Percentiles rank a stretch among this genome's conserved stretches.
Conservation (phyloP, 92 coral and sea anemone species). For the Blastomussa wellsi region DNA sequence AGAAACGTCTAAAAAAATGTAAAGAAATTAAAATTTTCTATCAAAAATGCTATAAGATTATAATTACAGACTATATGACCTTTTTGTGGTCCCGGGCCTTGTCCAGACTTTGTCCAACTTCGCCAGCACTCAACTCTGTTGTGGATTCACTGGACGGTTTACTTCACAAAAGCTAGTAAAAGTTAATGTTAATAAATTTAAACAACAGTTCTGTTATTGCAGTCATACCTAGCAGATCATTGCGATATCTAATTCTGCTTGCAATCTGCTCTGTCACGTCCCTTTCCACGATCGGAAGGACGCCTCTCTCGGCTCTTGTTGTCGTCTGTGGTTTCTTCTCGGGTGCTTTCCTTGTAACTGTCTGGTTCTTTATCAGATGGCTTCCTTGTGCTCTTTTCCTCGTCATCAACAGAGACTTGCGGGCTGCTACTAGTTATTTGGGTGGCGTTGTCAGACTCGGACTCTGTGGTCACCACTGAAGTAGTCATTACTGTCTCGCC, state of each 20-base stretch:
- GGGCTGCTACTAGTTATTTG: slow-evolving; percentile 8
- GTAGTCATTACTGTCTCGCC: slow-evolving; percentile 10
- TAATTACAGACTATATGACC: not conserved
- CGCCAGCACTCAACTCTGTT: slow-evolving; percentile 10
- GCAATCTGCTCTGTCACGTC: slow-evolving; percentile 21
- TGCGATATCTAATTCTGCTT: slow-evolving; percentile 1
- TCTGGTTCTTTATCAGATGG: not conserved
- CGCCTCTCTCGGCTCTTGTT: not conserved
- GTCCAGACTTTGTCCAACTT: not conserved
- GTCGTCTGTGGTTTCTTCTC: not conserved
- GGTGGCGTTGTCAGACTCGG: slow-evolving; percentile 2
- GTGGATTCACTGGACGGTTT: not conserved
- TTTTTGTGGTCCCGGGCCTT: not conserved
- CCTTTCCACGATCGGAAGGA: slow-evolving; percentile 7
- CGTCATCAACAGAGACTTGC: slow-evolving; percentile 1
- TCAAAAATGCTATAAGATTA: not conserved
- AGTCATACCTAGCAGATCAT: not conserved
- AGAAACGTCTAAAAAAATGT: not conserved
- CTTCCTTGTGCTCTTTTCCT: not conserved
- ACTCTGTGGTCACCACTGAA: slow-evolving; percentile 11
- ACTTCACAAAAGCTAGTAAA: not conserved
- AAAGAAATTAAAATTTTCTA: too few relatives aligned
- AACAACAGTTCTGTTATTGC: not conserved
- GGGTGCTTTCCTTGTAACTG: not conserved
- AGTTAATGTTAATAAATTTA: not conserved